phyloP scores from a whole-genome alignment of 2,888 invertebrate genomes.

The Leucoma salicis region DNA sequence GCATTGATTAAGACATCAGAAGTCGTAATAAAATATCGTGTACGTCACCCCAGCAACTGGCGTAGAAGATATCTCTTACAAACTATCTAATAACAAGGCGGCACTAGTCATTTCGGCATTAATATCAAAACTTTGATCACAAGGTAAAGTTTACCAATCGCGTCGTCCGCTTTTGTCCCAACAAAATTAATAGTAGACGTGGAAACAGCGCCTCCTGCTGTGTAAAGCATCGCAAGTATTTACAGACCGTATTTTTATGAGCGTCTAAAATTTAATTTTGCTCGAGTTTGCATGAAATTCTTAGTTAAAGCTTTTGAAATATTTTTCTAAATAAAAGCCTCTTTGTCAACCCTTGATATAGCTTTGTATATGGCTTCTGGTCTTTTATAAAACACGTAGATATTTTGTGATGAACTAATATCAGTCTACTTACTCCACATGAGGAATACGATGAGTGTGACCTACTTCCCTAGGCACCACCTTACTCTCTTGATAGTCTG shows the following conservation, averaged over 20 bases:
- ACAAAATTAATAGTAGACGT: constrained; percentile 45
- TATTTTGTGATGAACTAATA: too few species aligned
- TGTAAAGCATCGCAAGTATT: constrained; percentile 12
- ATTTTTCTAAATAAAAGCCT: too few species aligned
- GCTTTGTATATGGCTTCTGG: too few species aligned
- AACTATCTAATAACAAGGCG: constrained; percentile 25
- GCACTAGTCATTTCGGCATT: constrained; percentile 41
- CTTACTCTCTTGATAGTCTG: too few species aligned
- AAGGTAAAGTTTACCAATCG: constrained; percentile 61
- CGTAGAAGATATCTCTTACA: constrained; percentile 8
- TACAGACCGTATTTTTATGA: constrained; percentile 14
- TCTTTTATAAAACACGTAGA: too few species aligned
- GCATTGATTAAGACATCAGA: too few species aligned
- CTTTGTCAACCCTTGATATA: too few species aligned
- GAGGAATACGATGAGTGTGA: too few species aligned
- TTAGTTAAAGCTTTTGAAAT: not conserved
- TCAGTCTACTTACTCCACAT: too few species aligned
- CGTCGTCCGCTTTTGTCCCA: constrained; percentile 40
- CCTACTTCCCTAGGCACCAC: too few species aligned
- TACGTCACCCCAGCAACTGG: not conserved
- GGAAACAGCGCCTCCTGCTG: constrained; percentile 24
- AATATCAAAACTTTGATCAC: constrained; percentile 63
- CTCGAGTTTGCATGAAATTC: not conserved
- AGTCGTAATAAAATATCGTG: too few species aligned
- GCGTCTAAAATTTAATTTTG: not conserved